Base-by-base conservation (phyloP, 2,888 invertebrate species). In the Gryllus longicercus region DNA sequence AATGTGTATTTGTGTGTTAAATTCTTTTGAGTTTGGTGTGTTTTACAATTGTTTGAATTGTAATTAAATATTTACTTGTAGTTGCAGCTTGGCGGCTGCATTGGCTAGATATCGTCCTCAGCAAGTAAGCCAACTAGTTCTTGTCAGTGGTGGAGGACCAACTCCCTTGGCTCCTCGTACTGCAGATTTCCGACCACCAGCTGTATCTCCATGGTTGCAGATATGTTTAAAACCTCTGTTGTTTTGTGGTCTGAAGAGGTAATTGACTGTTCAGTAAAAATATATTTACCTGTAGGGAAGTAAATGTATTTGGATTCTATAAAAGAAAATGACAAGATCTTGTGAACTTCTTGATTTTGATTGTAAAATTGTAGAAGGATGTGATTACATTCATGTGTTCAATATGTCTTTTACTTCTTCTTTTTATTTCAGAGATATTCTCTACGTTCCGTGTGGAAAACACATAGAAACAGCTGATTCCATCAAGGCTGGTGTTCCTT, bases 141-240 rank as follows among this genome's bases (percentile, higher is more conserved):
- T 93, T 83, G 91, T 92, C 82, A 91, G 91, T 85, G 92, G 92
- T 38, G 93, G 93, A 21, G 92, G 92, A 8, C 93, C 93, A 10
- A 91, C 91, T 3, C 91, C 92, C 23, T 87, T 93, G 80, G 91
- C 91, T 50, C 91, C 91, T 76, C 89, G 88, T 76, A 87, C 88
- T 77, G 89, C 91, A 83, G 86, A 87, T 82, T 83, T 84, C 38
- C 82, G 87, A 11, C 87, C 87, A 51, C 87, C 88, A 23, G 85
- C 88, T 11, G 87, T 88, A 50, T 88, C 87, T 82, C 87, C 88
- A 77, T 91, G 89, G 83, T 85, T 90, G 63, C 86, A 88, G 80
- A 87, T 87, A 74, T 84, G 90, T 80, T 86, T 92, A 76, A 88
- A 89, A 81, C 91, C 92, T n/a, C 87, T 92, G 82, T 86, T 92